Evolutionary conservation across 2,888 invertebrate species (phyloP).

Genomic region (Cryptocephalus moraei): DNA sequence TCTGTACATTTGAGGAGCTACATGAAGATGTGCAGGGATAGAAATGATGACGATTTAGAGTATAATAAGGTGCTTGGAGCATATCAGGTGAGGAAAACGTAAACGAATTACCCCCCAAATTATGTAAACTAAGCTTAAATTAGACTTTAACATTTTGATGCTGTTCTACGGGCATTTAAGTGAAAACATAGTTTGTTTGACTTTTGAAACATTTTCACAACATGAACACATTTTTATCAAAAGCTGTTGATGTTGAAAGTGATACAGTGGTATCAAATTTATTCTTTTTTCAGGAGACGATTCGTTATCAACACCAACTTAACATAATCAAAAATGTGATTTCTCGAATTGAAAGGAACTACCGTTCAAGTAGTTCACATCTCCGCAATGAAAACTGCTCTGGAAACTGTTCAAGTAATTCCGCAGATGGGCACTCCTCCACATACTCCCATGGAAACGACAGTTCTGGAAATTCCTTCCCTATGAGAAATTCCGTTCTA

Average conservation of each 20-base stretch:
- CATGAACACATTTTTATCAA: no score
- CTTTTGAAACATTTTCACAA: no score
- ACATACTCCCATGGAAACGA: constrained; percentile 1
- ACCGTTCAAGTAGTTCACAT: constrained; percentile 6
- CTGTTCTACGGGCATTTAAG: no score
- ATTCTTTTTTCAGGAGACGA: constrained; percentile 56
- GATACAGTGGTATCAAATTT: no score
- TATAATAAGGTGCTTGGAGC: constrained; percentile 42
- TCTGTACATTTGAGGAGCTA: constrained; percentile 77
- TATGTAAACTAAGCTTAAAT: no score
- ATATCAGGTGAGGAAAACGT: constrained; percentile 37
- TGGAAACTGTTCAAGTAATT: constrained; percentile 6
- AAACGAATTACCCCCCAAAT: constrained; percentile 1
- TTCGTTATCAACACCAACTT: constrained; percentile 79
- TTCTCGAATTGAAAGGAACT: constrained; percentile 54
- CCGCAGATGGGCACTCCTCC: no score
- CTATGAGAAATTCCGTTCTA: constrained; percentile 39
- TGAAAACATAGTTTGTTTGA: no score
- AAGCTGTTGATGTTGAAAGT: no score
- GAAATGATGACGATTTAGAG: constrained; percentile 30
- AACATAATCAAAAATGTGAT: constrained; percentile 74
- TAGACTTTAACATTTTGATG: no score
- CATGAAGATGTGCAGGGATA: constrained; percentile 44
- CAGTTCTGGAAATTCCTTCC: constrained; percentile 7
- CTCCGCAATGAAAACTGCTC: constrained; percentile 3